Conservation (phyloP, 2,797 vertebrate species). For the Zonotrichia albicollis region DNA sequence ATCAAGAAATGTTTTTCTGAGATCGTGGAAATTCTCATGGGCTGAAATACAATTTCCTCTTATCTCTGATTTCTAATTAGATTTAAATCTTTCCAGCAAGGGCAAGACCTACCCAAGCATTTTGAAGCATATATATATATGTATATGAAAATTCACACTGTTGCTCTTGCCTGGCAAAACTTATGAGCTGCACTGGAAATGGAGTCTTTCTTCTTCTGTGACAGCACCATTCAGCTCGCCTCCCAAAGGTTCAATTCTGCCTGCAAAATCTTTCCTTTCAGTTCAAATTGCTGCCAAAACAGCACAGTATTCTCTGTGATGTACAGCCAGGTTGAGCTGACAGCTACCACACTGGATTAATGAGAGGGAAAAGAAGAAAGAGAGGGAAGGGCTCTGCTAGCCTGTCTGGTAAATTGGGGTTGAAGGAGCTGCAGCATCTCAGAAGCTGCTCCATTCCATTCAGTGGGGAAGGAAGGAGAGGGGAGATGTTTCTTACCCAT, state of each 20-base stretch:
- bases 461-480: background rate
- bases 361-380: background rate
- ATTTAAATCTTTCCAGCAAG: background rate
- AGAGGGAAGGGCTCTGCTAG: background rate
- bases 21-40: background rate
- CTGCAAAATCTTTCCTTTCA: background rate
- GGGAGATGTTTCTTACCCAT: background rate
- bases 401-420: background rate
- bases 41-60: background rate
- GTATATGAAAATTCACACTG: background rate
- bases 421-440: background rate
- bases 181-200: background rate
- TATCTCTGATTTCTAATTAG: conserved; percentile 13
- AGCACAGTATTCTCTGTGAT: background rate
- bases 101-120: background rate
- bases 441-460: background rate
- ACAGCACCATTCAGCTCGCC: background rate
- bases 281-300: background rate
- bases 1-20: background rate
- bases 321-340: background rate
- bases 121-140: background rate
- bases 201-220: background rate
- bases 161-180: background rate
- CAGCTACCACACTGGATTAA: background rate
- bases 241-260: background rate